Conservation (phyloP, 2,113 vertebrate species). For the Heterocephalus glaber region DNA sequence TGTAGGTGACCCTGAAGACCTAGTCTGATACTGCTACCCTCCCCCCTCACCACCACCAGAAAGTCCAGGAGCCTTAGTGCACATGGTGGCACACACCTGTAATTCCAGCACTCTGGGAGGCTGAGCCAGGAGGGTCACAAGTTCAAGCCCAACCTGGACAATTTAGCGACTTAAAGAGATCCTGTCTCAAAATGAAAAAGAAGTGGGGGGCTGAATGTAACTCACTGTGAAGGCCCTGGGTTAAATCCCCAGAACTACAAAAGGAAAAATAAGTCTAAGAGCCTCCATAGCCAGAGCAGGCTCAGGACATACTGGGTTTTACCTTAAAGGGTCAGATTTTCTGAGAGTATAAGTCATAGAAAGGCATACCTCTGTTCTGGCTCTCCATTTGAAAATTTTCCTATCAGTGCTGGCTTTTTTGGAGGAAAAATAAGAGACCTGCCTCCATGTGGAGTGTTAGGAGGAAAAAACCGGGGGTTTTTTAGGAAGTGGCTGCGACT, state of each 20-base stretch:
- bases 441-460: conserved; percentile 83
- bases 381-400: conserved; percentile 44
- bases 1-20: not conserved
- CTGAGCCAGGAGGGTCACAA: not conserved
- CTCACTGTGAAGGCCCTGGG: not conserved
- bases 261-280: not conserved
- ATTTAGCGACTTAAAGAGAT: not conserved
- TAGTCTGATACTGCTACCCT: not conserved
- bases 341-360: not conserved
- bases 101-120: not conserved
- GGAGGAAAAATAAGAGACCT: conserved; percentile 87
- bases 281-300: not conserved
- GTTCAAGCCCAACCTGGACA: not conserved
- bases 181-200: not conserved
- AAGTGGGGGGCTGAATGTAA: not conserved
- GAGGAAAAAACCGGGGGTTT: conserved; percentile 92
- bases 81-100: not conserved
- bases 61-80: not conserved
- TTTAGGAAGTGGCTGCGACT: conserved; percentile 87
- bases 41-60: not conserved
- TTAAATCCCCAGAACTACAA: not conserved
- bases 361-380: conserved; percentile 84
- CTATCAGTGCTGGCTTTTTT: conserved; percentile 74
- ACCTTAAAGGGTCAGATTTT: not conserved
- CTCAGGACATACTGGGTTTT: not conserved